Base-by-base conservation (phyloP, 2,888 invertebrate genomes). In the Eupithecia tripunctaria region DNA sequence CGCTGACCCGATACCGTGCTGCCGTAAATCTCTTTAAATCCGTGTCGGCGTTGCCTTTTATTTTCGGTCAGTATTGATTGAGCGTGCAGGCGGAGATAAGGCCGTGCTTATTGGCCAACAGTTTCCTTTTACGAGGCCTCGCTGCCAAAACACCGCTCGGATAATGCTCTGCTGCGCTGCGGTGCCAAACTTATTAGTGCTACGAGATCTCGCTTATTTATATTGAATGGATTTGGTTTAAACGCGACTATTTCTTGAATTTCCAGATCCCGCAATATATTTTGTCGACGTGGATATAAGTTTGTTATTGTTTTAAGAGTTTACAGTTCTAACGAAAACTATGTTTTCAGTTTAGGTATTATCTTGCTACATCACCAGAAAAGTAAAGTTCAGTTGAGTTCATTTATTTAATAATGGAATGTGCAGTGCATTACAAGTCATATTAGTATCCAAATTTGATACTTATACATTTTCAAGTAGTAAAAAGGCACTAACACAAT, bases 11-110 rank as follows among this genome's bases (percentile, higher is more conserved):
- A 12, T 25, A 36, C 36, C 63, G 36, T 36, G 21, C 56, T 25
- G 63, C 65, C 68, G 69, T 78, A 74, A 76, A 78, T 74, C 71
- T 68, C 71, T n/a, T 68, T 38, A 69, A 65, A 71, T 70, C 68
- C 64, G 68, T 21, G 47, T 51, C 47, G 10, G 47, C 66, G 71
- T 72, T 47, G 72, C 68, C 70, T 75, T 75, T 76, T 73, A 78
- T 78, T 75, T 70, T 25, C n/a, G 73, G 70, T 64, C 74, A 70
- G 69, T 76, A 76, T 74, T 74, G 75, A 78, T 76, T 75, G 62
- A 14, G 64, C 73, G 68, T 70, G 76, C 74, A 36, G 56, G 68
- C 65, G 25, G 56, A 67, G 68, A 70, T 68, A 67, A 65, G 70
- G 67, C 67, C 25, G 56, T 56, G 56, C 56, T 73, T 70, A 73